Conservation (phyloP, 1,140 invertebrate genomes). For the Phymastichus coffea region DNA sequence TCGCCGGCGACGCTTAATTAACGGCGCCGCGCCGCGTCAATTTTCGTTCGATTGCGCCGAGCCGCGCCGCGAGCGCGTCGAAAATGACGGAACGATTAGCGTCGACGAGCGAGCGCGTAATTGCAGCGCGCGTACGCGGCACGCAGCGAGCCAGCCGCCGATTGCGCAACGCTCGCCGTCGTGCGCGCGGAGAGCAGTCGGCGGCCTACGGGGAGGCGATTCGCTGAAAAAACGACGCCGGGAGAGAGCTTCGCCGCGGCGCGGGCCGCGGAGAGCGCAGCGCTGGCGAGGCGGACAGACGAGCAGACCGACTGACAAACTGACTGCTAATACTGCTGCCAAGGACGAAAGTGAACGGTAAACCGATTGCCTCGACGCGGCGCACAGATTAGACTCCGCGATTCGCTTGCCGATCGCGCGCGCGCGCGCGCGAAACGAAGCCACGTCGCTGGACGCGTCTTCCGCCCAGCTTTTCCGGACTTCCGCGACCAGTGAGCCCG, state of each 20-base stretch:
- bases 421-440: not conserved
- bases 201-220: constrained; percentile 1
- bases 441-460: not conserved
- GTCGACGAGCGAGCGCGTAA: too few relatives aligned
- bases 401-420: not conserved
- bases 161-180: too few relatives aligned
- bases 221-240: not conserved
- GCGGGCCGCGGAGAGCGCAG: not conserved
- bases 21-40: too few relatives aligned
- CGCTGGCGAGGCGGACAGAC: not conserved
- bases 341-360: constrained; percentile 25
- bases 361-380: not conserved
- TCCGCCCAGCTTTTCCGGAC: not conserved
- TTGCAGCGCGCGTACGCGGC: too few relatives aligned
- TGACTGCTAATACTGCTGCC: not conserved
- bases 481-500: not conserved
- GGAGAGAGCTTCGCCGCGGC: too few relatives aligned
- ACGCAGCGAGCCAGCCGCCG: too few relatives aligned
- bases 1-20: too few relatives aligned
- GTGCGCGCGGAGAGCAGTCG: not conserved
- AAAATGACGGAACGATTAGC: too few relatives aligned
- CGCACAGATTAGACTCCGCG: not conserved
- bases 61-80: too few relatives aligned
- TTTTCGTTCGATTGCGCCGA: too few relatives aligned
- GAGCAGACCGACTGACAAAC: not conserved